phyloP scores from a whole-genome alignment of 2,113 vertebrate genomes.

The Passer montanus region DNA sequence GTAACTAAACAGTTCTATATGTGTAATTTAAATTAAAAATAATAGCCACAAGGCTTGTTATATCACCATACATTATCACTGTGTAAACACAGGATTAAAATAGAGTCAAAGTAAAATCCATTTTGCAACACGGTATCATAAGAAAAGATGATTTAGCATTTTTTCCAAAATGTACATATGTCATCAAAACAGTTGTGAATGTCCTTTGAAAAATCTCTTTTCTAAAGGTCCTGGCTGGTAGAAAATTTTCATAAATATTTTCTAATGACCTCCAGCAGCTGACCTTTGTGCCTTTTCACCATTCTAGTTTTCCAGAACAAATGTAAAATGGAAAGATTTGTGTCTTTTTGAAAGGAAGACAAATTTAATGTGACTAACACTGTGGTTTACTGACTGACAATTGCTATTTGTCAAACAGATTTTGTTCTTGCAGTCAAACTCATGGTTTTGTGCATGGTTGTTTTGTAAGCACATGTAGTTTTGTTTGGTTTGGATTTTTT shows the following conservation, averaged over 20 bases:
- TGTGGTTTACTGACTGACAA: neutral
- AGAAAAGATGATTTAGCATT: neutral
- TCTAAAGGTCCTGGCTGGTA: neutral
- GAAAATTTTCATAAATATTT: neutral
- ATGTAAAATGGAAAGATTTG: neutral
- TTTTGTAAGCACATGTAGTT: neutral
- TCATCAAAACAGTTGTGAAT: neutral
- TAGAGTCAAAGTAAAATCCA: neutral
- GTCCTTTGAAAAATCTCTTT: neutral
- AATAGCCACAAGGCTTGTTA: neutral
- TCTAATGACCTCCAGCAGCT: neutral
- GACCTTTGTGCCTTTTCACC: neutral
- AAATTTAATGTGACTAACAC: neutral
- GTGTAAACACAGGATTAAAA: neutral
- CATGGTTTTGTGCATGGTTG: neutral
- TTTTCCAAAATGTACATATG: neutral
- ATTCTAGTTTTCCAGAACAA: neutral
- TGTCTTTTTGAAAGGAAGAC: neutral
- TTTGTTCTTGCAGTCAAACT: neutral
- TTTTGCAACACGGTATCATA: neutral
- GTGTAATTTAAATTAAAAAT: neutral
- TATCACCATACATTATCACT: neutral
- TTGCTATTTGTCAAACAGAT: neutral
- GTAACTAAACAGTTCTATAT: neutral
- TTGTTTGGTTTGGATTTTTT: neutral